Conservation (phyloP, 2,113 vertebrate species). For the Falco punctatus region DNA sequence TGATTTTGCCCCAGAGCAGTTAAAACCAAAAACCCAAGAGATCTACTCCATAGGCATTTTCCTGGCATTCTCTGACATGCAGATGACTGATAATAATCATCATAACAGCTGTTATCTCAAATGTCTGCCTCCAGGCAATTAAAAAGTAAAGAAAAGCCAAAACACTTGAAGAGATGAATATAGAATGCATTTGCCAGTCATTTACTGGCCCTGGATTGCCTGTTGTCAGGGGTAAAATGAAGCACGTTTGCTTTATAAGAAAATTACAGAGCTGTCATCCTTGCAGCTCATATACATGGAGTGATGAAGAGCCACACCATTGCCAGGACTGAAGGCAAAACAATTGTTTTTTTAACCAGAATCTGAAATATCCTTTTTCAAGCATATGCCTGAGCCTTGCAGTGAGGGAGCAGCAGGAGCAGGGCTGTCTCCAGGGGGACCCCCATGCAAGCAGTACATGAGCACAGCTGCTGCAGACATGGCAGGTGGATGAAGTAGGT, state of each 20-base stretch:
- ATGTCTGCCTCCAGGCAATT: slow-evolving; percentile 50
- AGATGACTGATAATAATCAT: slow-evolving; percentile 56
- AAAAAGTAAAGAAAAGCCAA: slow-evolving; percentile 66
- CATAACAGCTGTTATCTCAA: slow-evolving; percentile 56
- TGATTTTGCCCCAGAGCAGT: slow-evolving; percentile 5
- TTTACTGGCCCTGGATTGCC: slow-evolving; percentile 73
- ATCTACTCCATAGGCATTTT: slow-evolving; percentile 35
- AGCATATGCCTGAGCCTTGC: not conserved
- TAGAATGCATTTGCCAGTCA: slow-evolving; percentile 78
- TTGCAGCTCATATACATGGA: not conserved
- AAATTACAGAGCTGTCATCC: slow-evolving; percentile 27
- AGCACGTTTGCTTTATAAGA: not conserved
- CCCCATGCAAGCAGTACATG: rapidly evolving
- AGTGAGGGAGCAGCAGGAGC: not conserved
- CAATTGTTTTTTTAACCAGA: not conserved
- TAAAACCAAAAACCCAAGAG: slow-evolving; percentile 28
- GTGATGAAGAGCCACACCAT: not conserved
- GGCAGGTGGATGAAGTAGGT: not conserved
- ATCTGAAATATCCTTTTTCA: not conserved
- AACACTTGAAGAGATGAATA: slow-evolving; percentile 75
- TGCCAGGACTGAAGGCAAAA: not conserved
- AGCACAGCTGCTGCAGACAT: not conserved
- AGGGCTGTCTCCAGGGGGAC: not conserved
- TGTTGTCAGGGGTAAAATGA: slow-evolving; percentile 74
- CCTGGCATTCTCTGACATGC: not conserved